phyloP scores from a whole-genome alignment of 2,113 vertebrate genomes.

The Pomatorhinus ruficollis region DNA sequence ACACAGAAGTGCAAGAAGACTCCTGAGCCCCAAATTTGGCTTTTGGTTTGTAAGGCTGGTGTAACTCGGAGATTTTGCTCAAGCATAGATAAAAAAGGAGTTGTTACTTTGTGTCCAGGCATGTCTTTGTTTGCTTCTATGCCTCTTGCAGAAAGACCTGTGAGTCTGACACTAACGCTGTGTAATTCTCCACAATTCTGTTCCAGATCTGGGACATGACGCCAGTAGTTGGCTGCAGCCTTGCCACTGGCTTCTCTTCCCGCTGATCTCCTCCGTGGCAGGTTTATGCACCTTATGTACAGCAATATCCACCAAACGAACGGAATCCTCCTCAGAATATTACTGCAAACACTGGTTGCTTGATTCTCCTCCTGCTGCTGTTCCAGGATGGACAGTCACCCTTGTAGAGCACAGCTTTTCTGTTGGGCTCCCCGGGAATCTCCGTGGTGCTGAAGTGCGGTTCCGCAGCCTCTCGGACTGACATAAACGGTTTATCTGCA shows the following conservation, averaged over 20 bases:
- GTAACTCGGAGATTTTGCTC: background rate
- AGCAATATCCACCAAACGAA: conserved; percentile 23
- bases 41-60: background rate
- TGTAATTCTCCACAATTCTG: background rate
- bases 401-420: conserved; percentile 24
- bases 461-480: background rate
- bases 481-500: background rate
- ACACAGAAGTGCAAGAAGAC: background rate
- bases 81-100: background rate
- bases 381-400: conserved; percentile 43
- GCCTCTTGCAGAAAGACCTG: background rate
- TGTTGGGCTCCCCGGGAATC: conserved; percentile 12
- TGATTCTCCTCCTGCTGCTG: conserved; percentile 50
- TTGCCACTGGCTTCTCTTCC: conserved; percentile 89
- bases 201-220: conserved; percentile 97
- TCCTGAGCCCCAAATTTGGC: background rate
- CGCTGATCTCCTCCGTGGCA: conserved; percentile 76
- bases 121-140: background rate
- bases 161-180: background rate
- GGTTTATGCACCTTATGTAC: conserved; percentile 40
- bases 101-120: background rate
- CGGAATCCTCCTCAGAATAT: conserved; percentile 34
- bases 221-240: conserved; percentile 92
- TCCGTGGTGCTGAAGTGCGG: background rate
- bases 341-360: conserved; percentile 66